Conservation (phyloP, 2,113 vertebrate genomes). For the Serilophus lunatus region DNA sequence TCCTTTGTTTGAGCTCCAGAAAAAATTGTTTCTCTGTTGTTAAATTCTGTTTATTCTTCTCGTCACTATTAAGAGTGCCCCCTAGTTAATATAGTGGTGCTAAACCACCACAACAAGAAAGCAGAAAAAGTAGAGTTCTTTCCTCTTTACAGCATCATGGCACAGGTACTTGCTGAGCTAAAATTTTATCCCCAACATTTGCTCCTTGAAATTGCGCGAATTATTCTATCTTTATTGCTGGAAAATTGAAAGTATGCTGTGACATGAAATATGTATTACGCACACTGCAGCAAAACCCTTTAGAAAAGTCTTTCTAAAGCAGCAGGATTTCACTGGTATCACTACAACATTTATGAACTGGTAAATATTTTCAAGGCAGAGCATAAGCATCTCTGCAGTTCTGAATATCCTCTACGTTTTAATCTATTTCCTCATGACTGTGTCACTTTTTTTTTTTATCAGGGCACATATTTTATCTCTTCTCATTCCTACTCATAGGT, state of each 20-base stretch:
- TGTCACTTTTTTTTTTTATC: neutral
- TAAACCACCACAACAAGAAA: no score
- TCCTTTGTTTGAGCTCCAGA: no score
- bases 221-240: neutral
- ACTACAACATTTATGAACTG: neutral
- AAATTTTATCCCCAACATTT: neutral
- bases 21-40: no score
- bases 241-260: neutral
- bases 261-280: neutral
- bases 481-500: neutral
- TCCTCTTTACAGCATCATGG: neutral
- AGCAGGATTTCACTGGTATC: neutral
- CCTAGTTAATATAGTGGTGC: no score
- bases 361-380: neutral
- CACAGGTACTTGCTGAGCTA: conserved; percentile 1
- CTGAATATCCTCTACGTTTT: neutral
- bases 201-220: neutral
- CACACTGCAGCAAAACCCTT: neutral
- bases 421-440: neutral
- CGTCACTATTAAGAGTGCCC: no score
- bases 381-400: neutral
- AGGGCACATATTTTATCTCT: neutral
- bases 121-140: neutral
- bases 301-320: neutral
- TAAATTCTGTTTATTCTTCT: no score